Percentiles rank a stretch among this genome's conserved stretches.
Evolutionary conservation across 2,797 vertebrate genomes (phyloP).

Genomic region (Lophius americanus): DNA sequence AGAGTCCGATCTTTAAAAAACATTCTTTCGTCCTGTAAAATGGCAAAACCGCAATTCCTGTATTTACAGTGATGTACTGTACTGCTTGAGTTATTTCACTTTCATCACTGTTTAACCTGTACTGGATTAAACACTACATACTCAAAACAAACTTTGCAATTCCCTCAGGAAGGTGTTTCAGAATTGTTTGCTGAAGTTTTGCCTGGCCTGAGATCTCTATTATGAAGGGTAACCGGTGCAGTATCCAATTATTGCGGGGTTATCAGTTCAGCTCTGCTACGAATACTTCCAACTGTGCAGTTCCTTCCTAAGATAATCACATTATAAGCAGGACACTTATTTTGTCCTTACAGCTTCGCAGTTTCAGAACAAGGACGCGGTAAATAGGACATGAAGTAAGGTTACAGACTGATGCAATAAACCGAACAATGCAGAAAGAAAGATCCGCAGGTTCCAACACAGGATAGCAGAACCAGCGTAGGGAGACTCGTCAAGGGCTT

Average conservation of each 20-base stretch:
- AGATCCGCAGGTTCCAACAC: conserved; percentile 9
- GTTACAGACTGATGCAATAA: conserved; percentile 47
- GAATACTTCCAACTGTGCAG: conserved; percentile 13
- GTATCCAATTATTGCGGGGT: conserved; percentile 9
- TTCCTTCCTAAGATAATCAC: conserved; percentile 21
- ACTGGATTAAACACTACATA: conserved; percentile 3
- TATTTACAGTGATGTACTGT: too few species aligned
- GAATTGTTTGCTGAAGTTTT: conserved; percentile 10
- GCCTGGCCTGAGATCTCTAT: conserved; percentile 1
- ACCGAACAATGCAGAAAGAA: conserved; percentile 49
- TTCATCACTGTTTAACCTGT: neutral
- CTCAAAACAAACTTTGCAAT: neutral
- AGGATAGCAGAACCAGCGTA: conserved; percentile 8
- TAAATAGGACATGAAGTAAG: conserved; percentile 43
- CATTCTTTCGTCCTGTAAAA: too few species aligned
- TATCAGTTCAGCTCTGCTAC: conserved; percentile 10
- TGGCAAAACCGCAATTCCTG: too few species aligned
- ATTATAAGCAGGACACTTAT: conserved; percentile 17
- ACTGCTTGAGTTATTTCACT: too few species aligned
- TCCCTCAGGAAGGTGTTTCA: neutral
- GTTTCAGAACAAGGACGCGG: conserved; percentile 60
- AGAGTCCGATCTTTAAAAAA: too few species aligned
- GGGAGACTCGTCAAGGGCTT: conserved; percentile 10
- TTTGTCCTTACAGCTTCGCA: conserved; percentile 35
- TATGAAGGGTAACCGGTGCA: conserved; percentile 7